Evolutionary conservation across 2,888 invertebrate species (phyloP), one percentile per base, ranked within the genome.

Genomic region (Tromatobia lineatoria): DNA sequence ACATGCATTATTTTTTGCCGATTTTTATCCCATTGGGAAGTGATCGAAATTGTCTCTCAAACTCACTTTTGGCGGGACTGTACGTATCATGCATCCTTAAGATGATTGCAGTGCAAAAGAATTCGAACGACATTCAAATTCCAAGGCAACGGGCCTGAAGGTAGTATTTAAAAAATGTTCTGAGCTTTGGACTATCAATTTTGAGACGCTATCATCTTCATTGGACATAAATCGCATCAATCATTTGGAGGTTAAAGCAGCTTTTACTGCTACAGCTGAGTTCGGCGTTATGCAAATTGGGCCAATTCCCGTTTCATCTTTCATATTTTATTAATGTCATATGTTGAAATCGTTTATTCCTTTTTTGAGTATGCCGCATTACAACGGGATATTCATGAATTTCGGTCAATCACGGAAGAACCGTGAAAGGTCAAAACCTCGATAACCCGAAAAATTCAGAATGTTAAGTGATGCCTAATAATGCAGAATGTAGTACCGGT

Each of bases 241-340:
- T 70, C 34, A 47, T 74, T 80, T 64, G 47, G 57, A 75, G 67
- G 79, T 70, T 47, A 82, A 83, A 76, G 75, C 75, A 54, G 54
- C 54, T 29, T 0, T n/a, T 23, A 38, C 54, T 25, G 25, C 13
- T 67, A 23, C 70, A 15, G 2, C 10, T 54, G 15, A 42, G 8
- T n/a, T 7, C 54, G 52, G 11, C 25, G 57, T 70, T 76, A 71
- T 76, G 70, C 76, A 57, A 57, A 71, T 25, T 45, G 42, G 45
- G 52, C 6, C 42, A 52, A 70, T 54, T 64, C 23, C 54, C 29
- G 70, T 47, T 45, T 18, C 38, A 52, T 42, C 20, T 57, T 38
- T 77, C 45, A 29, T 59, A 10, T 64, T 52, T 20, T 23, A 47
- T 69, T 50, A 23, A 45, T 61, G 20, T 15, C 70, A 10, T 25